Percentiles rank a stretch among this genome's conserved stretches.
These are phyloP conservation scores for Atta cephalotes DNA, from an alignment of 1,140 invertebrate species.

Conservation along the genomic window DNA sequence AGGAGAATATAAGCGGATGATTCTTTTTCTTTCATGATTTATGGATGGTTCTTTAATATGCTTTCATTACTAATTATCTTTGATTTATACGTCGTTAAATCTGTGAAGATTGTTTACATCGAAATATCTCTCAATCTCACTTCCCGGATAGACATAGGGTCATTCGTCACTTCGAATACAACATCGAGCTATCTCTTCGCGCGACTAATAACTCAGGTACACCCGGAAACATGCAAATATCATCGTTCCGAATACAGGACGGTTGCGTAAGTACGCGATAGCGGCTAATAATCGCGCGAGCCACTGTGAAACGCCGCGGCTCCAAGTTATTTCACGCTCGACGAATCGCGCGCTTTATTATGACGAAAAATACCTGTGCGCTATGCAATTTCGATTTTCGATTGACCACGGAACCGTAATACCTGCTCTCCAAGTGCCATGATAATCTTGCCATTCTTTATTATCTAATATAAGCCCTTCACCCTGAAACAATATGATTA, in stretches of 20 bases:
- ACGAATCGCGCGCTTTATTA: conserved; percentile 44
- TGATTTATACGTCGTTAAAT: conserved; percentile 1
- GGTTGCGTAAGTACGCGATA: conserved; percentile 65
- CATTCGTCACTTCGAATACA: neutral
- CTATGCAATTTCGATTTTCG: conserved; percentile 16
- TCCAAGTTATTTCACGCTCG: conserved; percentile 54
- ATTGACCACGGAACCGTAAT: neutral
- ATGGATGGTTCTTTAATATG: neutral
- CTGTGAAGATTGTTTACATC: neutral
- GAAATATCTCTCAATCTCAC: neutral
- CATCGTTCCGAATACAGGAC: conserved; percentile 60
- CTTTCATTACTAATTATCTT: neutral
- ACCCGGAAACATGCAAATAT: conserved; percentile 70
- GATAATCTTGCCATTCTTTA: neutral
- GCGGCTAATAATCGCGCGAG: conserved; percentile 56
- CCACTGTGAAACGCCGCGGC: conserved; percentile 31
- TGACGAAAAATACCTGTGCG: conserved; percentile 37
- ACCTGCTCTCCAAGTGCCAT: neutral
- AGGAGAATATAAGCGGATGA: neutral
- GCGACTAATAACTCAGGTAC: conserved; percentile 47
- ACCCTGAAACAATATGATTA: too few species aligned
- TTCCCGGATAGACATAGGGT: neutral
- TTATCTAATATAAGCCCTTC: too few species aligned
- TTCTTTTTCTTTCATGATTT: neutral
- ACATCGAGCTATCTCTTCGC: conserved; percentile 35